Evolutionary conservation across 2,888 invertebrate genomes (phyloP).

Genomic region (Saturnia japonica): DNA sequence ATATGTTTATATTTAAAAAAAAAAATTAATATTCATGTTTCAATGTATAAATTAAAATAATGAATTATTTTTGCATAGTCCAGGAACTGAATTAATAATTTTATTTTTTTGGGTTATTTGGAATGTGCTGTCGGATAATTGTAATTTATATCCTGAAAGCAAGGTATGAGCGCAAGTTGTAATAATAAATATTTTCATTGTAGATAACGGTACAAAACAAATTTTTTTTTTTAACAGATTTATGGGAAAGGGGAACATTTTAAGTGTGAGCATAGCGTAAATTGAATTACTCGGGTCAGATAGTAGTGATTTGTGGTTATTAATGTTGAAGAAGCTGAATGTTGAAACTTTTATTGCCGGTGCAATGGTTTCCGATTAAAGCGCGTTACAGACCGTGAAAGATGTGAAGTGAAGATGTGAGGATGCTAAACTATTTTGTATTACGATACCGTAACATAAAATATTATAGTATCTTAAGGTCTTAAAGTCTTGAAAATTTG

Average conservation of each 20-base stretch:
- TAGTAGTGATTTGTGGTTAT: constrained; percentile 28
- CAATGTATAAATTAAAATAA: not conserved
- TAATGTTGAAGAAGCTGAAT: constrained; percentile 22
- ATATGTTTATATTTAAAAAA: too few species aligned
- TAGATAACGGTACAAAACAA: constrained; percentile 22
- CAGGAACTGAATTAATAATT: not conserved
- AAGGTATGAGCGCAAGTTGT: not conserved
- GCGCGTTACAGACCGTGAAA: too few species aligned
- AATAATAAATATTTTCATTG: constrained; percentile 17
- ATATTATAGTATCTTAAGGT: too few species aligned
- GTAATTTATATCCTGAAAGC: not conserved
- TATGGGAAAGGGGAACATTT: constrained; percentile 40
- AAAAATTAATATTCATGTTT: too few species aligned
- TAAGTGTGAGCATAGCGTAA: constrained; percentile 39
- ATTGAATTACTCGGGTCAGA: constrained; percentile 32
- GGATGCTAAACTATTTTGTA: too few species aligned
- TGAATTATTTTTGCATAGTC: not conserved
- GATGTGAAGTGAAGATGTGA: too few species aligned
- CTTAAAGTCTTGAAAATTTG: too few species aligned
- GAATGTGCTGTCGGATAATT: not conserved
- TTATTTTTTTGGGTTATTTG: not conserved
- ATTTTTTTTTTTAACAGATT: constrained; percentile 34
- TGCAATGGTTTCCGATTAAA: not conserved
- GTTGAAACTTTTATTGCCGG: constrained; percentile 16
- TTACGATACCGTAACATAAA: too few species aligned